Base-by-base conservation (phyloP, 2,888 invertebrate species). In the Polyommatus iphigenia region DNA sequence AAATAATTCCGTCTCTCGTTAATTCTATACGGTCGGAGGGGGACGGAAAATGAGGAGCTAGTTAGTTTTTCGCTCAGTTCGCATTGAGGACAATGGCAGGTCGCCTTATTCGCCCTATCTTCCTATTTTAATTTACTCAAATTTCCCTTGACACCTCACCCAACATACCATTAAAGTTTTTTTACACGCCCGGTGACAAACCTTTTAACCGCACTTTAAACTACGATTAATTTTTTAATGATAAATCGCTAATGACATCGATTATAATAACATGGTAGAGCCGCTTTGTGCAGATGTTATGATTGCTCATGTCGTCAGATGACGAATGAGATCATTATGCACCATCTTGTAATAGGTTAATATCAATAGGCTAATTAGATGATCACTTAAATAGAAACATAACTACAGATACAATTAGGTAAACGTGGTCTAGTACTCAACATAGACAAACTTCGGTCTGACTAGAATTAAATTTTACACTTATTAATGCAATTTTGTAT, bases 91-190 rank as follows among this genome's bases (percentile, higher is more conserved):
- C 92, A 92, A 92, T 87, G 85, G 87, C 85, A 78, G 84, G 85
- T 85, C 83, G 82, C 85, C 89, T 92, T 89, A 93, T 93, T 93
- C 92, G 92, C 88, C 85, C 87, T 91, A 92, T 93, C 92, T 92
- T 94, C 92, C 93, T 93, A 93, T 94, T 94, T 94, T 92, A 94
- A 94, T 94, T 94, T 94, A 93, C 90, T 94, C 91, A 91, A 94
- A 94, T 94, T 94, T 94, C 94, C 94, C 94, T 89, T 92, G 94
- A 94, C 94, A 94, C 93, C 90, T 93, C 90, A 88, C 89, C 88
- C 91, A 86, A 89, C 91, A 91, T 89, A 88, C 86, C 82, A 82
- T 82, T 81, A 81, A 83, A 81, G 81, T 82, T 84, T 85, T 83
- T 83, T 83, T 81, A 80, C 80, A 79, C 79, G 81, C 79, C 81